A percentile compares a stretch with the other conserved stretches of the same genome.
These are phyloP conservation scores for Drosophila neotestacea DNA, from an alignment of 2,888 invertebrate species.

Conservation along the genomic window DNA sequence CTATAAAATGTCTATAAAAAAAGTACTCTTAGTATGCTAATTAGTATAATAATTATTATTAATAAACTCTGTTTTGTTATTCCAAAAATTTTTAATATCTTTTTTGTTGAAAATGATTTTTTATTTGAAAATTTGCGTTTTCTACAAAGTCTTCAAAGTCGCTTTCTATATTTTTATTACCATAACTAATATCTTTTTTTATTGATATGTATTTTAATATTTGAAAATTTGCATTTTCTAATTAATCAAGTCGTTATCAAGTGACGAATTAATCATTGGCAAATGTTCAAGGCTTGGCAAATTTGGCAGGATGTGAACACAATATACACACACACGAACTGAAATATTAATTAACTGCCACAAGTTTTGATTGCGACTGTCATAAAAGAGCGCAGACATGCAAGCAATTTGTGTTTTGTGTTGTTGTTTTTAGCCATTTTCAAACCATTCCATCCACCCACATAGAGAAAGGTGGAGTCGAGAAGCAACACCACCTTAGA, in stretches of 20 bases:
- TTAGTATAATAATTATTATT: too few relatives aligned
- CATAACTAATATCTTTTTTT: slow-evolving; percentile 6
- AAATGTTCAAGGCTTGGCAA: slow-evolving; percentile 49
- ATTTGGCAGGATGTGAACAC: slow-evolving; percentile 39
- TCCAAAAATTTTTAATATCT: too few relatives aligned
- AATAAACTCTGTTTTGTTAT: too few relatives aligned
- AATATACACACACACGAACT: slow-evolving; percentile 4
- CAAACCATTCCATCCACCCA: slow-evolving; percentile 5
- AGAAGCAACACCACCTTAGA: slow-evolving; percentile 10
- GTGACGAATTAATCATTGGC: slow-evolving; percentile 56
- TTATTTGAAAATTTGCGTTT: too few relatives aligned
- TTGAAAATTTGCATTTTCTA: slow-evolving; percentile 38
- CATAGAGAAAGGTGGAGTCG: slow-evolving; percentile 9
- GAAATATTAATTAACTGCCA: slow-evolving; percentile 69
- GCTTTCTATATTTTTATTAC: slow-evolving; percentile 5
- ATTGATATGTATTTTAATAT: neutral
- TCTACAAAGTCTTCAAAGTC: too few relatives aligned
- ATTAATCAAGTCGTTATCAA: slow-evolving; percentile 52
- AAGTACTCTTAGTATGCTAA: too few relatives aligned
- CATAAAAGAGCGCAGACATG: slow-evolving; percentile 73
- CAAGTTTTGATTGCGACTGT: slow-evolving; percentile 58
- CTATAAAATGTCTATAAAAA: too few relatives aligned
- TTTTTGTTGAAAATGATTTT: too few relatives aligned
- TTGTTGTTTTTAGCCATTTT: neutral
- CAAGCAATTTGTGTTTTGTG: slow-evolving; percentile 67